Evolutionary conservation across 2,113 vertebrate species (phyloP).

Genomic region (Hiodon alosoides): DNA sequence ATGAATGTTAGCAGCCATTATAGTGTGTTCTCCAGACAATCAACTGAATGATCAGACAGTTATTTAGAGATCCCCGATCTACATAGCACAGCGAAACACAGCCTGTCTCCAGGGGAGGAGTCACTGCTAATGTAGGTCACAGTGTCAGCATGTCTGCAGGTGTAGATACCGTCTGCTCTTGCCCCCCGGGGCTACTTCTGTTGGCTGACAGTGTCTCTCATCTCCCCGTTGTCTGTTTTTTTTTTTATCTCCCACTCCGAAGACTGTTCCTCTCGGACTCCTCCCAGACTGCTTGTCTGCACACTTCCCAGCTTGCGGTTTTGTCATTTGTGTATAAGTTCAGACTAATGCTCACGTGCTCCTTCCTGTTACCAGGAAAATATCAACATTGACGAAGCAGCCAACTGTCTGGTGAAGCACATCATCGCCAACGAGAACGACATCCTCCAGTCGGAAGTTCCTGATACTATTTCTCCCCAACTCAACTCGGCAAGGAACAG

Average conservation of each 20-base stretch:
- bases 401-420: constrained; percentile 90
- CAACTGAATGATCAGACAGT: constrained; percentile 2
- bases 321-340: background rate
- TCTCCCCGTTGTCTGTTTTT: background rate
- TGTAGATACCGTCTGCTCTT: background rate
- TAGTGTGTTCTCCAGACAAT: background rate
- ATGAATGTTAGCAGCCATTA: background rate
- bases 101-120: background rate
- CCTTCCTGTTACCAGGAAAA: constrained; percentile 71
- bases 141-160: constrained; percentile 15
- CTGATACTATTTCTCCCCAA: constrained; percentile 80
- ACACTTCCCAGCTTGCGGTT: too few relatives aligned
- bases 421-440: constrained; percentile 91
- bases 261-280: background rate
- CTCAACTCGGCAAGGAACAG: constrained; percentile 61
- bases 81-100: background rate
- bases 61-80: constrained; percentile 11
- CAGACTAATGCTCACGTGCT: background rate
- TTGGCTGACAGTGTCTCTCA: background rate
- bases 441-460: constrained; percentile 69
- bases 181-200: background rate
- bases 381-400: constrained; percentile 87
- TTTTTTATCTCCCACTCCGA: background rate
- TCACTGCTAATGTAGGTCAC: constrained; percentile 3
- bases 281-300: background rate